Base-by-base conservation (phyloP, 2,797 vertebrate species). In the Enteromius paludinosus region DNA sequence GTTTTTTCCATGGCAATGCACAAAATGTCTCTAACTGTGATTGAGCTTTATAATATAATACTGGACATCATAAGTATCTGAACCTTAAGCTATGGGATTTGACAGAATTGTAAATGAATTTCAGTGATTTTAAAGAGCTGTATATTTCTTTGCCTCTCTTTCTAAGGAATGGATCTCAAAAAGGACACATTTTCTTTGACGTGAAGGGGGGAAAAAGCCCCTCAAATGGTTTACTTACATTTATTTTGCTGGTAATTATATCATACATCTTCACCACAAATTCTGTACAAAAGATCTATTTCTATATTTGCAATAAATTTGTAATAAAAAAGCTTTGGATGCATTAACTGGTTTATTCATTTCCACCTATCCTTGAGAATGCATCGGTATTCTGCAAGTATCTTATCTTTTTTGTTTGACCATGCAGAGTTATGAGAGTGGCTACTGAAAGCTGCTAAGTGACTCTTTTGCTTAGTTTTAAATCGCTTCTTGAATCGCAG, bases 291-390 rank as follows among this genome's bases (percentile, higher is more conserved):
- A 95, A 95, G 92, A 95, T 94, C 93, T 90, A 95, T 95, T 95
- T 95, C 92, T 95, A 95, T 95, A 95, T 95, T 95, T 95, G 93
- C 93, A 95, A 95, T 95, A 95, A 93, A 94, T 95, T 95, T 95
- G 85, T 94, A 91, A 92, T 91, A 84, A 92, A 92, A 59, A n/a
- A 83, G 61, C 15, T 62, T 8, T 17, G 20, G 33, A 78, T 25
- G 30, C 18, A 69, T 35, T 38, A 12, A n/a, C 28, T 84, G 17
- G 90, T 65, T 76, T n/a, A 33, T 33, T 56, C 11, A 45, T 17
- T 61, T 20, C n/a, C 54, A 25, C 3, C 45, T 6, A 47, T 62
- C 38, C 11, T 8, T 61, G 23, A 64, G 43, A 33, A 77, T 77
- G 17, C 74, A 49, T 9, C n/a, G 17, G 35, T 45, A 23, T 73